Percentiles rank a stretch among this genome's conserved stretches.
These are phyloP conservation scores for Ellobium chinense DNA, from an alignment of 2,888 invertebrate species.

Conservation along the genomic window DNA sequence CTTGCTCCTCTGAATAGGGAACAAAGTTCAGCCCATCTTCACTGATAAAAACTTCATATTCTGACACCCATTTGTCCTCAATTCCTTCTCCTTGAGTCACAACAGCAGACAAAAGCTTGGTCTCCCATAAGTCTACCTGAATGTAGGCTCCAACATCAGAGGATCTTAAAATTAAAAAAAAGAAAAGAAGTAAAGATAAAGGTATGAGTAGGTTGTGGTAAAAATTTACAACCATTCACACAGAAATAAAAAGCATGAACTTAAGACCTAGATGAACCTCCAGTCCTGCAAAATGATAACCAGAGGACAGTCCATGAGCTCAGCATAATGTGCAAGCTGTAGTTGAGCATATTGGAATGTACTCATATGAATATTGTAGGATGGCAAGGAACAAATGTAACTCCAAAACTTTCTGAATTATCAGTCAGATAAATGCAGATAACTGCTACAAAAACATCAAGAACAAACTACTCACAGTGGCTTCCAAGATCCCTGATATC, in stretches of 20 bases:
- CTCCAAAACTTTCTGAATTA: too few relatives aligned
- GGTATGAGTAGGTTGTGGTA: too few relatives aligned
- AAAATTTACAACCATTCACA: too few relatives aligned
- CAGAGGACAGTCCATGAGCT: too few relatives aligned
- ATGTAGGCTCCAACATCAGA: constrained; percentile 45
- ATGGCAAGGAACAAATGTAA: constrained; percentile 52
- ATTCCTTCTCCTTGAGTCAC: constrained; percentile 60
- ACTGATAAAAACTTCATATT: constrained; percentile 58
- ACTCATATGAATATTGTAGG: too few relatives aligned
- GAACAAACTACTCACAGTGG: too few relatives aligned
- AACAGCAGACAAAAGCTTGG: constrained; percentile 62
- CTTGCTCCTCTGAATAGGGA: constrained; percentile 51
- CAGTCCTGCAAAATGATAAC: neutral
- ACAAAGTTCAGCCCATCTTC: constrained; percentile 58
- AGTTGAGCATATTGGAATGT: too few relatives aligned
- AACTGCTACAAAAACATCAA: too few relatives aligned
- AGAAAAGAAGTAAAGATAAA: neutral
- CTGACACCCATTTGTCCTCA: constrained; percentile 60
- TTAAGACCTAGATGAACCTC: too few relatives aligned
- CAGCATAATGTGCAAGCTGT: too few relatives aligned
- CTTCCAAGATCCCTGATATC: constrained; percentile 48
- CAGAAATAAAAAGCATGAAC: too few relatives aligned
- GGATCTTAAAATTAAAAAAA: neutral
- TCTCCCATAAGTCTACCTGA: constrained; percentile 60
- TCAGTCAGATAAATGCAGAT: too few relatives aligned